Base-by-base conservation (phyloP, 2,113 vertebrate genomes). In the Cebidichthys violaceus region DNA sequence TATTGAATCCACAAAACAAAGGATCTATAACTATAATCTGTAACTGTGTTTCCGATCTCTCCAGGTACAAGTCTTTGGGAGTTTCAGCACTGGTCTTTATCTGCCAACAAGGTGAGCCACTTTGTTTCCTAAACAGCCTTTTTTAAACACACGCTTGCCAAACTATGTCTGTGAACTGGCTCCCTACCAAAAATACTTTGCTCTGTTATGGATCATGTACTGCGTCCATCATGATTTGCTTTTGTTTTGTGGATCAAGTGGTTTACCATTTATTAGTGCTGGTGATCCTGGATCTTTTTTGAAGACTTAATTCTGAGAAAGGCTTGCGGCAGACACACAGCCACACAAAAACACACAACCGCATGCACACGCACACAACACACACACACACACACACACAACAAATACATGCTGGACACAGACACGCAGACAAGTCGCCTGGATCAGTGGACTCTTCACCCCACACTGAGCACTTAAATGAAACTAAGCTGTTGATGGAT, bases 21-120 rank as follows among this genome's bases (percentile, higher is more conserved):
- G 31, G 0, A 8, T 74, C 1, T 33, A 18, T 9, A 6, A 35
- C 18, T 68, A n/a, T n/a, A n/a, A n/a, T n/a, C 1, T 33, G 18
- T 9, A 6, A 35, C 18, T 68, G 0, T 45, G 33, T 79, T 4
- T 70, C 81, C 15, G 2, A 43, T 84, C 45, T 60, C 80, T 84
- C 52, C 88, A 99, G 97, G 97, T 99, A 69, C 96, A 99, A 92
- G 97, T 99, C 94, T 98, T 98, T 95, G 97, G 97, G 92, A 99
- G 97, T 92, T 98, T 99, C 95, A 98, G 97, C 93, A 99, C 97
- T 47, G 97, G 97, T 72, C 95, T 99, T 71, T 99, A 99, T 95
- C 95, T 99, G 79, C 97, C 97, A 88, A 98, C 97, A 82, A 99
- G 97, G 97, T 98, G 89, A 95, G 96, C 92, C 82, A 39, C 43